phyloP scores from a whole-genome alignment of 2,888 invertebrate species.

The Camponotus fellah region DNA sequence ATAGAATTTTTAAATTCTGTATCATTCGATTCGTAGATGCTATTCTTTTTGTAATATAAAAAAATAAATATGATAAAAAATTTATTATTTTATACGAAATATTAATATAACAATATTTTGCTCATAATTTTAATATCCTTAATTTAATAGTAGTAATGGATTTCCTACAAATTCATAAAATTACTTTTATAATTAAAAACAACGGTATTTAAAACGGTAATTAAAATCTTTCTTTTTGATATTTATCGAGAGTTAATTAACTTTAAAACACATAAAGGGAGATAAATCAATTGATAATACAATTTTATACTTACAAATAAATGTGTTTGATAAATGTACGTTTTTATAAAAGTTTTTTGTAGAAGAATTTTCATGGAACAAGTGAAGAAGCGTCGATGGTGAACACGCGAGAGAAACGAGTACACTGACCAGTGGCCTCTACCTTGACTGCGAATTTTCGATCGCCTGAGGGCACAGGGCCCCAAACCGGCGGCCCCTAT shows the following conservation, averaged over 20 bases:
- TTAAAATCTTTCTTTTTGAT: background rate
- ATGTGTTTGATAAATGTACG: no score
- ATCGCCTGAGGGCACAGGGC: constrained; percentile 34
- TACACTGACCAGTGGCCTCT: constrained; percentile 53
- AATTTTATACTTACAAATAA: constrained; percentile 21
- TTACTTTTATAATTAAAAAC: no score
- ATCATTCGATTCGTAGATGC: background rate
- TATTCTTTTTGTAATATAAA: background rate
- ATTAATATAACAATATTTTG: background rate
- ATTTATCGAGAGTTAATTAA: background rate
- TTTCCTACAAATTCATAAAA: background rate
- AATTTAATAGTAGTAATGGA: background rate
- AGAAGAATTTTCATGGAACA: background rate
- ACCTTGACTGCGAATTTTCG: constrained; percentile 30
- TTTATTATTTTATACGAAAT: background rate
- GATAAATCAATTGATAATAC: background rate
- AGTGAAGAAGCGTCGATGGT: background rate
- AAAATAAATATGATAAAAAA: no score
- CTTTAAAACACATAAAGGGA: background rate
- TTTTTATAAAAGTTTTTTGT: no score
- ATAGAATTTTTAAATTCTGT: background rate
- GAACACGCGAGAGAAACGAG: constrained; percentile 25
- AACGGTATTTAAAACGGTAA: no score
- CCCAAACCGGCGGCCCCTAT: background rate
- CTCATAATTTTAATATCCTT: background rate